phyloP scores from a whole-genome alignment of 2,888 invertebrate species.

The Tortricodes alternella region DNA sequence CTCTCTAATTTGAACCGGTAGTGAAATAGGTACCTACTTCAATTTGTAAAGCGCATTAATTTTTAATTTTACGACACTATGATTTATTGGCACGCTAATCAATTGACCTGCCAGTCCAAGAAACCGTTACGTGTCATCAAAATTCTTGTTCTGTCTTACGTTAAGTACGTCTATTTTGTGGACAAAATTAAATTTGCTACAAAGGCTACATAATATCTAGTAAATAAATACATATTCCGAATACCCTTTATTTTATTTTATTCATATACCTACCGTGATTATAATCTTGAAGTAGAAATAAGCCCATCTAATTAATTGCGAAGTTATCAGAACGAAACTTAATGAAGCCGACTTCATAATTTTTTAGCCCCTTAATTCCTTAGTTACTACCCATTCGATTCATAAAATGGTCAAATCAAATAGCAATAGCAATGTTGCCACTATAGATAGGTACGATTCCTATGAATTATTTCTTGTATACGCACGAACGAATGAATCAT shows the following conservation, averaged over 20 bases:
- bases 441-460: neutral
- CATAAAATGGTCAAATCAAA: neutral
- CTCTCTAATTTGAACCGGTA: constrained; percentile 28
- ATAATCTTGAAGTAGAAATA: too few species aligned
- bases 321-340: neutral
- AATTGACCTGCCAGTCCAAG: neutral
- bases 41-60: constrained; percentile 16
- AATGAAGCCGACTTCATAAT: constrained; percentile 13
- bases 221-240: neutral
- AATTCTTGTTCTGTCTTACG: too few species aligned
- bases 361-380: neutral
- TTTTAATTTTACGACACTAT: constrained; percentile 7
- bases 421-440: constrained; percentile 10
- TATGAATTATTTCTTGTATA: constrained; percentile 35
- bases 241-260: neutral
- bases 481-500: too few species aligned
- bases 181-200: too few species aligned
- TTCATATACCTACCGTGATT: too few species aligned
- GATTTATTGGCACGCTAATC: constrained; percentile 13
- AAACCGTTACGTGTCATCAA: neutral
- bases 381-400: neutral
- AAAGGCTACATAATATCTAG: neutral
- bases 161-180: too few species aligned
- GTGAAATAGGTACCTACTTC: constrained; percentile 3
- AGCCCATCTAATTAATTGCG: too few species aligned